Evolutionary conservation across 2,888 invertebrate species (phyloP), one percentile per base, ranked within the genome.

Genomic region (Macrosoma leucophasiata): DNA sequence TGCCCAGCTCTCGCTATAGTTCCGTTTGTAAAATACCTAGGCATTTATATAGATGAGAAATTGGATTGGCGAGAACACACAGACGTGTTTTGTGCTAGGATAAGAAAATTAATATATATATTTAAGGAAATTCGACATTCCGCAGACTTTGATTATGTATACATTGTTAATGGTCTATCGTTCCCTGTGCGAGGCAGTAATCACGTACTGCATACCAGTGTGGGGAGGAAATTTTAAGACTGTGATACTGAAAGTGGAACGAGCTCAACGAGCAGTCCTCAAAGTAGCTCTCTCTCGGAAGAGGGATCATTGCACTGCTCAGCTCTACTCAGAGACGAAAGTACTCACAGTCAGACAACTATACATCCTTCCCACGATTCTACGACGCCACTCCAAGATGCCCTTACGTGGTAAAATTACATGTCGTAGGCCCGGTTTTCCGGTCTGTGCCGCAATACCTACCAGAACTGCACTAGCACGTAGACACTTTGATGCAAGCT

Each of bases 171-270:
- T 19, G 5, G 19, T 28, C 8, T 28, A 18, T 19, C 6, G 9
- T 4, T 8, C 15, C 4, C 11, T 28, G 3, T 17, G 19, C 11
- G 8, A 28, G 11, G 17, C 28, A 5, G 4, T 28, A n/a, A 28
- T 28, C 8, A 10, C 28, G 3, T 28, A 28, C 10, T 18, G 28
- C 28, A 28, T 28, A 5, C 13, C 28, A 10, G 28, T 19, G 4
- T 28, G 28, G 28, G 28, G 27, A 9, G 28, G 28, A 9, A 12
- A 17, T 8, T 10, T n/a, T 12, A 28, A 28, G 17, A 15, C 27
- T 3, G 4, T n/a, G 6, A 4, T 27, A 27, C 8, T 27, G 9
- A 17, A 27, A 12, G 5, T 15, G 3, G 27, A 27, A 18, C 17
- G 28, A 28, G 28, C 28, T 4, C 28, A 28, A 12, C n/a, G 28